phyloP scores from a whole-genome alignment of 2,113 vertebrate species.

The Odobenus rosmarus region DNA sequence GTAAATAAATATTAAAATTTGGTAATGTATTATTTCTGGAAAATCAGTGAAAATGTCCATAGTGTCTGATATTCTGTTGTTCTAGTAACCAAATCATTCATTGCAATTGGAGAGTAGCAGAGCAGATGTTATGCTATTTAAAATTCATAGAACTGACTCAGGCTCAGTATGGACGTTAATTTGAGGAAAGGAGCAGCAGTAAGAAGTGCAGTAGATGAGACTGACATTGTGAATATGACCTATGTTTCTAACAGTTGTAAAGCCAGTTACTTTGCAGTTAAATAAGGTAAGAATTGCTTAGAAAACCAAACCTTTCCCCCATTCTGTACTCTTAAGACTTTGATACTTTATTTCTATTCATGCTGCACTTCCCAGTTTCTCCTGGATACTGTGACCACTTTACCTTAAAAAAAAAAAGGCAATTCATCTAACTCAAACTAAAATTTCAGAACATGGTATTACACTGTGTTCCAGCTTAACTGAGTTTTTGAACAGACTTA shows the following conservation, averaged over 20 bases:
- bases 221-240: background rate
- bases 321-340: background rate
- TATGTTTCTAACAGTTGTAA: background rate
- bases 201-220: slow-evolving; percentile 3
- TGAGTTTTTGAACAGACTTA: slow-evolving; percentile 43
- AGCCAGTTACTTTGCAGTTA: slow-evolving; percentile 16
- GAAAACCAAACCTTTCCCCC: background rate
- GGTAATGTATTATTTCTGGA: background rate
- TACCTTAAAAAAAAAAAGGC: background rate
- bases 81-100: slow-evolving; percentile 16
- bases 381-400: background rate
- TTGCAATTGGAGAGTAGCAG: background rate
- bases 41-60: slow-evolving; percentile 32
- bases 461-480: background rate
- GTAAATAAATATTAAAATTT: slow-evolving; percentile 42
- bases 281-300: slow-evolving; percentile 1
- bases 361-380: background rate
- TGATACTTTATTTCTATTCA: background rate
- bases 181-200: background rate
- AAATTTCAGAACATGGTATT: slow-evolving; percentile 43
- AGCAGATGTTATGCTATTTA: background rate
- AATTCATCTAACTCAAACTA: background rate
- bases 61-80: background rate
- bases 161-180: background rate
- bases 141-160: slow-evolving; percentile 23